Percentiles rank a stretch among this genome's conserved stretches.
Evolutionary conservation across 2,113 vertebrate genomes (phyloP).

Genomic region (Grammomys surdaster): DNA sequence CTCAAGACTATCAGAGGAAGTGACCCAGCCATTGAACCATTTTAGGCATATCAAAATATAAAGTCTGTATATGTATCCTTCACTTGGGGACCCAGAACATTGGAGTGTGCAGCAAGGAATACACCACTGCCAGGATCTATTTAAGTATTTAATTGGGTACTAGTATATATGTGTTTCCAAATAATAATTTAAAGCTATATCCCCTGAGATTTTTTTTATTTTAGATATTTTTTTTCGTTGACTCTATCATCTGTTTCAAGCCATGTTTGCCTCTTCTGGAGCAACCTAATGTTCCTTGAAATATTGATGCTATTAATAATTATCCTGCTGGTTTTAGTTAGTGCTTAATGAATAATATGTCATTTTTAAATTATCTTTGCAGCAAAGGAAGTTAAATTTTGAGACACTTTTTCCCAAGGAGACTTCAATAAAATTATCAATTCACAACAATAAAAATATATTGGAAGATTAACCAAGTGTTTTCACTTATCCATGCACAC

Average conservation of each 20-base stretch:
- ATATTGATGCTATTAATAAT: slow-evolving; percentile 83
- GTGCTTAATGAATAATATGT: slow-evolving; percentile 79
- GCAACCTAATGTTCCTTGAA: slow-evolving; percentile 80
- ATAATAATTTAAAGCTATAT: slow-evolving; percentile 45
- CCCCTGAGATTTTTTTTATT: neutral
- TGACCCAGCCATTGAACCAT: too few relatives aligned
- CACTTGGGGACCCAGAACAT: too few relatives aligned
- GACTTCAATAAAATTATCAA: slow-evolving; percentile 46
- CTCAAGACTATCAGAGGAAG: too few relatives aligned
- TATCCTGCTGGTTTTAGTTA: slow-evolving; percentile 84
- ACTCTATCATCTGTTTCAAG: slow-evolving; percentile 72
- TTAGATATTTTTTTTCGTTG: neutral
- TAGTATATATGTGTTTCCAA: slow-evolving; percentile 67
- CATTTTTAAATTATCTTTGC: slow-evolving; percentile 72
- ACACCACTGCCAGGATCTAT: too few relatives aligned
- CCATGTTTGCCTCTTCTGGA: slow-evolving; percentile 78
- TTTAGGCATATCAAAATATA: too few relatives aligned
- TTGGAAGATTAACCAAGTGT: slow-evolving; percentile 56
- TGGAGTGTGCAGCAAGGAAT: too few relatives aligned
- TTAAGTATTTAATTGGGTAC: too few relatives aligned
- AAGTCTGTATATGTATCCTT: too few relatives aligned
- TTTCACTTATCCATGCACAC: neutral
- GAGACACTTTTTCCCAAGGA: neutral
- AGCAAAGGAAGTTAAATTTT: slow-evolving; percentile 68
- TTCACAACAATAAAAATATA: slow-evolving; percentile 60